Percentiles rank a stretch among this genome's conserved stretches.
Conservation (phyloP, 2,113 vertebrate species). For the Equus quagga region DNA sequence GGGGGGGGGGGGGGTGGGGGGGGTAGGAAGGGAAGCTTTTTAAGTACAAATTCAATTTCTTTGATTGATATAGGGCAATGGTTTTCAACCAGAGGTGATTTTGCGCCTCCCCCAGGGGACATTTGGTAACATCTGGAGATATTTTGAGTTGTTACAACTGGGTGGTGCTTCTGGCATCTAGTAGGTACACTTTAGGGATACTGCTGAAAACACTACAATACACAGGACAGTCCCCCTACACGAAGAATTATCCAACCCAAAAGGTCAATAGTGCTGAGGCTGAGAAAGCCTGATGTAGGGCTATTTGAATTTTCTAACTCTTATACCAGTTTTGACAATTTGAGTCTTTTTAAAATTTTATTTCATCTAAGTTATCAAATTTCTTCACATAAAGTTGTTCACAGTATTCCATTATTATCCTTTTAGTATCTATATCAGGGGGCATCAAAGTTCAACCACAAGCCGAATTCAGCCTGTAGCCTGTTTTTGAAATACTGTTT, state of each 20-base stretch:
- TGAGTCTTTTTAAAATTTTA: neutral
- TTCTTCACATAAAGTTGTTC: neutral
- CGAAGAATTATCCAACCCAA: neutral
- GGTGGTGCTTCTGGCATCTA: neutral
- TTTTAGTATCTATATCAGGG: neutral
- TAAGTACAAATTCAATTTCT: neutral
- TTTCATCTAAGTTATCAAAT: neutral
- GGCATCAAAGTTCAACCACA: neutral
- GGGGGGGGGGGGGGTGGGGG: too few relatives aligned
- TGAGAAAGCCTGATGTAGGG: neutral
- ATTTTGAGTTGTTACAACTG: neutral
- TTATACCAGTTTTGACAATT: neutral
- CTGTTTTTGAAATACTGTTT: neutral
- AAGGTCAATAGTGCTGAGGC: neutral
- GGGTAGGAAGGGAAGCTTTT: neutral
- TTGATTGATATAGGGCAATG: neutral
- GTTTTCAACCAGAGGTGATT: conserved; percentile 8
- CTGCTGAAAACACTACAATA: neutral
- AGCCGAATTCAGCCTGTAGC: neutral
- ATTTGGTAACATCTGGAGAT: neutral
- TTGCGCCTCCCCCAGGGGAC: neutral
- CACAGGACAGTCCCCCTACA: neutral
- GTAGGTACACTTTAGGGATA: neutral
- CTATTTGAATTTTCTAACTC: neutral
- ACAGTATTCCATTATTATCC: neutral